Evolutionary conservation across 2,797 vertebrate species (phyloP), one percentile per base, ranked within the genome.

Genomic region (Ctenopoma multispine): DNA sequence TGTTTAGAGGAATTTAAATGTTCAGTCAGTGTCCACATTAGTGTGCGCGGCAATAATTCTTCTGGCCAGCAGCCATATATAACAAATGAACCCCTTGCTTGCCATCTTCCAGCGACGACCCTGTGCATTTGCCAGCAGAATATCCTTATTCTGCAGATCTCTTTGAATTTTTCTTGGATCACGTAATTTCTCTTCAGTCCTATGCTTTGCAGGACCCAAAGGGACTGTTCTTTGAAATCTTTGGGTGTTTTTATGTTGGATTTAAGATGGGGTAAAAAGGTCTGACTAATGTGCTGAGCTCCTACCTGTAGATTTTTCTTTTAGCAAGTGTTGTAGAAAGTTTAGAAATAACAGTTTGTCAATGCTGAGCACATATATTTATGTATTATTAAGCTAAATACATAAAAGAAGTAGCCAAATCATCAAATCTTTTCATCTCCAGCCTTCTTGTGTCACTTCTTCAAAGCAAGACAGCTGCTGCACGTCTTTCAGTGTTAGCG

Each of bases 61-160:
- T 60, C 55, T 79, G 74, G 69, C 67, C 59, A 27, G 69, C 73
- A 70, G 82, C 68, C 85, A 79, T 50, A 29, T 62, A 57, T 74
- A 80, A 83, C 77, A 87, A 86, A 87, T 68, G 59, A 80, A 85
- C 43, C 51, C 67, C 63, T 70, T 23, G 23, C 56, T 81, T 63
- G 31, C 75, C 56, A 13, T 71, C 73, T 55, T 75, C 57, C 71
- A 67, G 54, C 36, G 9, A 55, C 9, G 5, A 43, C 48, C 56
- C 58, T 61, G 63, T 68, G 64, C 72, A 50, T 64, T 38, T 81
- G 69, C 72, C 80, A 69, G 46, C 43, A 64, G 51, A 86, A 75
- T 58, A 24, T 84, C 41, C 75, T 66, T 68, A 66, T 72, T 64
- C 72, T 74, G 81, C 82, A 85, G 38, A 79, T 75, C 79, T 79